These are phyloP conservation scores for Pseudococcus longispinus DNA, from an alignment of 2,888 invertebrate species.

Conservation along the genomic window DNA sequence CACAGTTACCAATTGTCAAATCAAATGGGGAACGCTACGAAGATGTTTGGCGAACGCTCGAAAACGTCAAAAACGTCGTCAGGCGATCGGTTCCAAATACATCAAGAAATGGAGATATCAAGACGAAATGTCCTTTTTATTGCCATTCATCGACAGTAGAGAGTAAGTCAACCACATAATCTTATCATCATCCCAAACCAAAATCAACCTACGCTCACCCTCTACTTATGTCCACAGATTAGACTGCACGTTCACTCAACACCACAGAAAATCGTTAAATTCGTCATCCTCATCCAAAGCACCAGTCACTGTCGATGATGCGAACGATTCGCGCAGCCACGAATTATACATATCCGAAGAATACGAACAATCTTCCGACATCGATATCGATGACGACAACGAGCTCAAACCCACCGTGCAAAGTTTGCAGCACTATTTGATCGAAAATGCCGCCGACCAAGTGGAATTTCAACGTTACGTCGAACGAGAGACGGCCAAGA, in stretches of 20 bases:
- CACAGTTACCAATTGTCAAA: constrained; percentile 55
- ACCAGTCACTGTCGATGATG: not conserved
- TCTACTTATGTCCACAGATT: not conserved
- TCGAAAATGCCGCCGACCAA: not conserved
- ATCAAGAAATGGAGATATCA: constrained; percentile 56
- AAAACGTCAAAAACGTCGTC: constrained; percentile 52
- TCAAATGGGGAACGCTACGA: constrained; percentile 54
- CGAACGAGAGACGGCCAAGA: not conserved
- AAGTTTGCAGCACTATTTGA: not conserved
- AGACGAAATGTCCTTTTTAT: constrained; percentile 55
- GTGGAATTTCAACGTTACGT: constrained; percentile 31
- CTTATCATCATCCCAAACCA: not conserved
- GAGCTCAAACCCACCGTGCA: constrained; percentile 17
- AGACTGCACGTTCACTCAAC: not conserved
- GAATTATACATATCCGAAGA: constrained; percentile 53
- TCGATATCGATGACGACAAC: not conserved
- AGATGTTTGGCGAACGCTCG: constrained; percentile 54
- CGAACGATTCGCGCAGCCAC: constrained; percentile 9
- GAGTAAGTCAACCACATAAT: constrained; percentile 28
- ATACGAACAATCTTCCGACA: constrained; percentile 37
- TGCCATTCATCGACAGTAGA: constrained; percentile 52
- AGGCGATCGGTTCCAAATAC: constrained; percentile 40
- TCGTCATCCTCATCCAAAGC: not conserved
- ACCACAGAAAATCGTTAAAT: not conserved
- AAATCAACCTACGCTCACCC: not conserved